phyloP scores from a whole-genome alignment of 2,113 vertebrate species.

The Ictalurus furcatus region DNA sequence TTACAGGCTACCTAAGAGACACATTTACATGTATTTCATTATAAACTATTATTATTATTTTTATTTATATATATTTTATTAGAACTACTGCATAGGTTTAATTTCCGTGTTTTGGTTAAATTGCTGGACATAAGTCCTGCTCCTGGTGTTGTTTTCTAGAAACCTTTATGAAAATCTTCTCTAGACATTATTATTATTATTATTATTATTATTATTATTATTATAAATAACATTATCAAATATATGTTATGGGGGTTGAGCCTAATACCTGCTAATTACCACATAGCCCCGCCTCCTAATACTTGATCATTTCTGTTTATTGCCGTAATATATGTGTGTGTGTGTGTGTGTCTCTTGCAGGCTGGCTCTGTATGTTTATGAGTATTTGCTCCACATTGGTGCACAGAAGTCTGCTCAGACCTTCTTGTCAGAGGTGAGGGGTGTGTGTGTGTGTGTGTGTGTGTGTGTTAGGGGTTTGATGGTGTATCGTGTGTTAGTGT shows the following conservation, averaged over 20 bases:
- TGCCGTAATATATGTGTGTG: background rate
- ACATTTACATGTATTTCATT: background rate
- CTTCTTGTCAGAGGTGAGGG: conserved; percentile 91
- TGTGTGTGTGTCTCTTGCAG: conserved; percentile 63
- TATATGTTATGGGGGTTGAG: background rate
- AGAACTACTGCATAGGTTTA: background rate
- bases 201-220: background rate
- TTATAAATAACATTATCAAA: background rate
- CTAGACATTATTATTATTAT: background rate
- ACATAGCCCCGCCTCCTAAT: background rate
- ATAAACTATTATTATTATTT: too few relatives aligned
- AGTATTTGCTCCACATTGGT: conserved; percentile 96
- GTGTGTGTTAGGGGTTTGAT: background rate
- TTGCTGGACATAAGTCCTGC: background rate
- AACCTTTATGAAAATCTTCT: background rate
- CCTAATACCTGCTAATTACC: background rate
- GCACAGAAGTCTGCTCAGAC: conserved; percentile 98
- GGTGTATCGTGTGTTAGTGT: background rate
- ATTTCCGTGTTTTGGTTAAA: background rate
- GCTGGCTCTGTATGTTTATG: conserved; percentile 94
- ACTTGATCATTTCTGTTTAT: background rate
- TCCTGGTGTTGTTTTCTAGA: background rate
- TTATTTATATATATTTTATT: background rate
- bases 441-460: background rate
- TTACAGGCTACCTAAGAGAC: background rate